Conservation (phyloP, 2,888 invertebrate genomes). For the Phytoseiulus persimilis region DNA sequence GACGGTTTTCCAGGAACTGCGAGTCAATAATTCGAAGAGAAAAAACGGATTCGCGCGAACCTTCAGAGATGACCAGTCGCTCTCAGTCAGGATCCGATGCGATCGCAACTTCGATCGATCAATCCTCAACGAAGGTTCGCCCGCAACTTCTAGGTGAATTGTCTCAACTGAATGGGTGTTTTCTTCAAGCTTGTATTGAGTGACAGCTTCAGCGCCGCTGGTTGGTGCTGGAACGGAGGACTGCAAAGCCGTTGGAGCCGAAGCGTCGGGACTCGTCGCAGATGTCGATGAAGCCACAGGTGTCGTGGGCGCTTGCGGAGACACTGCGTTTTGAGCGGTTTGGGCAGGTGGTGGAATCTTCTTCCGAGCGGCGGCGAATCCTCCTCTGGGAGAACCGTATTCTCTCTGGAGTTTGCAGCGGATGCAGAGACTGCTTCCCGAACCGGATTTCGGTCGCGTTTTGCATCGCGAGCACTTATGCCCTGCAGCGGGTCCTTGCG, state of each 20-base stretch:
- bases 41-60: neutral
- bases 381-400: conserved; percentile 13
- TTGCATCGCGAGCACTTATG: conserved; percentile 31
- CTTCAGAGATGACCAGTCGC: conserved; percentile 15
- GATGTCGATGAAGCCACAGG: neutral
- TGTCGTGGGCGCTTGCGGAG: neutral
- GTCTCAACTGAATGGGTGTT: neutral
- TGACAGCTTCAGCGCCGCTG: neutral
- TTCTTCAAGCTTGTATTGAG: neutral
- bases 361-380: conserved; percentile 8
- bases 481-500: conserved; percentile 13
- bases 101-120: neutral
- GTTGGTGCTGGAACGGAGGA: neutral
- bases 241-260: neutral
- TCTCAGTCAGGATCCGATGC: neutral
- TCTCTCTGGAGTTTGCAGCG: conserved; percentile 36
- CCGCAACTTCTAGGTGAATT: conserved; percentile 7
- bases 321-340: neutral
- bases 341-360: conserved; percentile 10
- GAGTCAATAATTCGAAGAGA: no score
- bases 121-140: neutral
- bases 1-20: no score
- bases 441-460: conserved; percentile 28
- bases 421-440: conserved; percentile 30
- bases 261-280: neutral